A percentile compares a stretch with the other conserved stretches of the same genome.
phyloP scores from a whole-genome alignment of 2,797 vertebrate species.

The Muraenolepis orangiensis region DNA sequence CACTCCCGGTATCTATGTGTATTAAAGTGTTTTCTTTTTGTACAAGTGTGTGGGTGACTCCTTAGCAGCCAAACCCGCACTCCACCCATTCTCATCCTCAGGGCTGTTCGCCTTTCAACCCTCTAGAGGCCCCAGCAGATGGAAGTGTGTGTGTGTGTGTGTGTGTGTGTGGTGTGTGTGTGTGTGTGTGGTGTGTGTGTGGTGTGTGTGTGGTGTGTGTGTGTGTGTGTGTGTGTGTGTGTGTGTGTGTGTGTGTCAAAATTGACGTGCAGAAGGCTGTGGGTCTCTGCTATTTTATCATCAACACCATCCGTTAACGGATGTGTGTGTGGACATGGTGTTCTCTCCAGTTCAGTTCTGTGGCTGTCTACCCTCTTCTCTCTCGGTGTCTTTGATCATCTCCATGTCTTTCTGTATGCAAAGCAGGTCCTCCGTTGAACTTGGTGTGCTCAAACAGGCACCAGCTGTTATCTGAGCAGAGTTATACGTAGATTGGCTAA shows the following conservation, averaged over 20 bases:
- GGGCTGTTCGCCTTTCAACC: background rate
- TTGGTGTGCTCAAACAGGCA: background rate
- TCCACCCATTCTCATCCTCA: background rate
- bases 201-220: background rate
- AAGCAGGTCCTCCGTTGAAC: background rate
- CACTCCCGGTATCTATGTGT: background rate
- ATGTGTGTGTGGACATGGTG: background rate
- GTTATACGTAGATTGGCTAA: background rate
- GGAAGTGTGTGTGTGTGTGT: background rate
- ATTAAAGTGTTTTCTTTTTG: background rate
- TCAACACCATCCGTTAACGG: background rate
- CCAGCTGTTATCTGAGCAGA: constrained; percentile 23
- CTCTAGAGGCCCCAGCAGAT: background rate
- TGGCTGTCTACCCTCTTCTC: background rate
- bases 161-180: background rate
- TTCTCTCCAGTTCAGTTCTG: background rate
- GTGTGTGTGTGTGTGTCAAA: background rate
- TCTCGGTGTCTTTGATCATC: no score
- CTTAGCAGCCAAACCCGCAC: background rate
- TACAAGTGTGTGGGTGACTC: background rate
- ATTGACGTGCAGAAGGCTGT: background rate
- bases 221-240: background rate
- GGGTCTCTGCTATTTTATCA: background rate
- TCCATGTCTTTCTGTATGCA: background rate
- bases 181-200: background rate